phyloP scores from a whole-genome alignment of 2,888 invertebrate genomes.

The Odontothrips loti region DNA sequence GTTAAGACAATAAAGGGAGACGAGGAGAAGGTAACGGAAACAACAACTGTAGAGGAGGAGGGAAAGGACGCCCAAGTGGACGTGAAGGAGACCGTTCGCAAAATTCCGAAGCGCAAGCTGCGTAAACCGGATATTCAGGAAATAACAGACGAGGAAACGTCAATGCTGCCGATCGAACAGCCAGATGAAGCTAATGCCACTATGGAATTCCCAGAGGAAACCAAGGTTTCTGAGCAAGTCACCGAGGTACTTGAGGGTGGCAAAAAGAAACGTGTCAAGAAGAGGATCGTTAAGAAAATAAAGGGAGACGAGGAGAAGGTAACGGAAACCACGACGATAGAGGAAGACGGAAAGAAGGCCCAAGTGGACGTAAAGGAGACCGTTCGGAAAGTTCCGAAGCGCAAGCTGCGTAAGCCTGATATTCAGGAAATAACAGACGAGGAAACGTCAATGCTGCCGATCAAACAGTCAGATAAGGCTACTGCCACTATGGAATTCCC shows the following conservation, averaged over 20 bases:
- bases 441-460: background rate
- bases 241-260: conserved; percentile 27
- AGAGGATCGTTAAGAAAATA: conserved; percentile 30
- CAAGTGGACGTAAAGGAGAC: background rate
- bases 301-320: conserved; percentile 40
- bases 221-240: background rate
- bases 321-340: conserved; percentile 30
- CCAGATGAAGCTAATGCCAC: conserved; percentile 40
- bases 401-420: background rate
- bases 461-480: background rate
- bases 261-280: conserved; percentile 32
- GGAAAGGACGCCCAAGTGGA: conserved; percentile 22
- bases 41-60: conserved; percentile 38
- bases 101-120: background rate
- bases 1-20: conserved; percentile 41
- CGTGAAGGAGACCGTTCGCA: background rate
- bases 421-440: background rate
- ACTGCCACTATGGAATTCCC: conserved; percentile 43
- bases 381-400: background rate
- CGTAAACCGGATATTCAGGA: background rate
- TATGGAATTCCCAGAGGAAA: conserved; percentile 7
- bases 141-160: conserved; percentile 28
- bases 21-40: conserved; percentile 41
- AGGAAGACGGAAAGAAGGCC: background rate
- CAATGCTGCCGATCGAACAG: conserved; percentile 32